Base-by-base conservation (phyloP, 2,797 vertebrate genomes). In the Pitangus sulphuratus region DNA sequence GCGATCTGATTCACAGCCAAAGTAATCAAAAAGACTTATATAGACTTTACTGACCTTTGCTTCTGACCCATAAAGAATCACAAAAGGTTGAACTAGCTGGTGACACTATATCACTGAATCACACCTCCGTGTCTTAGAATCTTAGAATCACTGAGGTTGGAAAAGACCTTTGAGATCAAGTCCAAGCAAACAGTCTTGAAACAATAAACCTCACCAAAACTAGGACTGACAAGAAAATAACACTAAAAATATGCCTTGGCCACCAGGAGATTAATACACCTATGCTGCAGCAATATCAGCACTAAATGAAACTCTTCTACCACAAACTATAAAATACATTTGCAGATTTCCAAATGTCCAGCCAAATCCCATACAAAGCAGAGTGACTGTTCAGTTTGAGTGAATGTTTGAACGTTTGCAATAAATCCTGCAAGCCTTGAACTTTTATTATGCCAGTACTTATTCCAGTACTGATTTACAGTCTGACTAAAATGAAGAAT, bases 401-500 rank as follows among this genome's bases (percentile, higher is more conserved):
- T 28, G 22, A 60, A 39, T 54, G 88, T 68, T 70, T 62, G 45
- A 94, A 45, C 10, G 26, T 50, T 79, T 61, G 69, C 70, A 93
- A 87, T 57, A 80, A 84, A 65, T 83, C 35, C 39, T 54, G 24
- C 68, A 90, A 82, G 28, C 31, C 60, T 80, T 70, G 54, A 71
- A 53, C 26, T 60, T 85, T 64, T 40, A 84, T 71, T 65, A 54
- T 22, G n/a, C 56, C 71, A 85, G 61, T 28, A 57, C 33, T 84
- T 79, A 48, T 15, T 72, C 40, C 4, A 40, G 40, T 40, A 6
- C 15, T 86, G 94, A 91, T 93, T 95, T 96, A 95, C 56, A 77
- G 56, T 35, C 51, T 77, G 72, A 87, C 68, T 80, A 58, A 83
- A 80, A 94, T 21, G 40, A 89, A 87, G 76, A 70, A 48, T 77